Evolutionary conservation across 64 coral and sea anemone species (phyloP).

Genomic region (Pocillopora damicornis): DNA sequence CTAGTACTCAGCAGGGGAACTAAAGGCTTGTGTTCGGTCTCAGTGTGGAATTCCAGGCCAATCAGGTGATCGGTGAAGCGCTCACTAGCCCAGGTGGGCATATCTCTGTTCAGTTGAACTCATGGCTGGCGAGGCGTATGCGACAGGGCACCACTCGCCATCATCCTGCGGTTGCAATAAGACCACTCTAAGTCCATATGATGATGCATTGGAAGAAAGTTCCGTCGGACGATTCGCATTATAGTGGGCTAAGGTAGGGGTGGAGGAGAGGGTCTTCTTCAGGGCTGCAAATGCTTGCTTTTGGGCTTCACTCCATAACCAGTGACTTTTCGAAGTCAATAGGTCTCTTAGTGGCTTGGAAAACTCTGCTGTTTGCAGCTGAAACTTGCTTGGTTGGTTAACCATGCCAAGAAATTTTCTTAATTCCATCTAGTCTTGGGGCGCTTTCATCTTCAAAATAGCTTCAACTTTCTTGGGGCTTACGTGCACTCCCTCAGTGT

Average conservation of each 20-base stretch:
- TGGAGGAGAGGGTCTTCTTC: neutral
- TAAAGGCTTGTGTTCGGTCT: conserved; percentile 7
- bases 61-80: neutral
- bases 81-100: neutral
- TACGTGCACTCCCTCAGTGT: neutral
- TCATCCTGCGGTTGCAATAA: neutral
- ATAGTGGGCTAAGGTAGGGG: conserved; percentile 1
- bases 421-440: conserved; percentile 5
- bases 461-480: conserved; percentile 15
- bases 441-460: neutral
- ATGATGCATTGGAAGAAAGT: neutral
- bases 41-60: conserved; percentile 5
- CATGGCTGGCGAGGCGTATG: neutral
- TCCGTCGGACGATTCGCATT: neutral
- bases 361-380: neutral
- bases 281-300: neutral
- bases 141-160: neutral
- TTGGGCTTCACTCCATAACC: neutral
- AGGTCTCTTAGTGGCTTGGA: conserved; percentile 17
- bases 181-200: neutral
- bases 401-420: conserved; percentile 2
- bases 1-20: neutral
- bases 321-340: neutral
- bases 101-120: neutral
- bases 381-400: neutral